A percentile compares a stretch with the other conserved stretches of the same genome.
Conservation (phyloP, 2,113 vertebrate genomes). For the Ictalurus furcatus region DNA sequence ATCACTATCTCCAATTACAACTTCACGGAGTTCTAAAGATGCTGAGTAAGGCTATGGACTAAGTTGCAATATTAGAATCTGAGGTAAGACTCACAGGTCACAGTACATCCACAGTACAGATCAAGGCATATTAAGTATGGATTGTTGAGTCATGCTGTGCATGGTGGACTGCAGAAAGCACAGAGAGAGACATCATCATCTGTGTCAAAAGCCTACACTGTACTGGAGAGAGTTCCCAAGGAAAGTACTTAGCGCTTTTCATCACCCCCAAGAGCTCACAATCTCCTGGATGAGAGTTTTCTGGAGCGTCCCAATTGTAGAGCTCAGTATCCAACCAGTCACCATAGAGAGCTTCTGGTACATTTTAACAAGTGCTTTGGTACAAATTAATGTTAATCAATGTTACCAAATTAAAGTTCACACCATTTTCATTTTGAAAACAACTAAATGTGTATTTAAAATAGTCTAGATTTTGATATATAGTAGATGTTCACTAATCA, state of each 20-base stretch:
- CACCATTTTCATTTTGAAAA: neutral
- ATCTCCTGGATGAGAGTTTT: conserved; percentile 87
- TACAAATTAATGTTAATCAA: neutral
- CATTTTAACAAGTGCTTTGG: conserved; percentile 88
- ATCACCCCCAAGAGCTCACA: conserved; percentile 70
- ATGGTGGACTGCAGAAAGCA: conserved; percentile 2
- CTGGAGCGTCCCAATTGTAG: conserved; percentile 90
- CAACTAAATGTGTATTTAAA: no score
- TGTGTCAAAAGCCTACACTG: conserved; percentile 69
- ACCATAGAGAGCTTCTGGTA: conserved; percentile 85
- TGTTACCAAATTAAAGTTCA: neutral
- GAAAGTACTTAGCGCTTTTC: conserved; percentile 46
- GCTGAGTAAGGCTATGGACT: no score
- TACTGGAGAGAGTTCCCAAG: conserved; percentile 69
- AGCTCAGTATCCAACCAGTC: conserved; percentile 81
- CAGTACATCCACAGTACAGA: neutral
- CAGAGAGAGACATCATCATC: conserved; percentile 63
- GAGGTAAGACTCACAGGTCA: conserved; percentile 63
- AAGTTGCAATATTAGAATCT: no score
- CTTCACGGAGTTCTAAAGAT: conserved; percentile 79
- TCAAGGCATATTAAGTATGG: neutral
- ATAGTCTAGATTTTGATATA: neutral
- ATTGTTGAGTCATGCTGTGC: neutral
- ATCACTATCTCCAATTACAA: conserved; percentile 83
- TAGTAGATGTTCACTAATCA: no score